Evolutionary conservation across 1,140 invertebrate species (phyloP), one percentile per base, ranked within the genome.

Genomic region (Helicorthomorpha holstii): DNA sequence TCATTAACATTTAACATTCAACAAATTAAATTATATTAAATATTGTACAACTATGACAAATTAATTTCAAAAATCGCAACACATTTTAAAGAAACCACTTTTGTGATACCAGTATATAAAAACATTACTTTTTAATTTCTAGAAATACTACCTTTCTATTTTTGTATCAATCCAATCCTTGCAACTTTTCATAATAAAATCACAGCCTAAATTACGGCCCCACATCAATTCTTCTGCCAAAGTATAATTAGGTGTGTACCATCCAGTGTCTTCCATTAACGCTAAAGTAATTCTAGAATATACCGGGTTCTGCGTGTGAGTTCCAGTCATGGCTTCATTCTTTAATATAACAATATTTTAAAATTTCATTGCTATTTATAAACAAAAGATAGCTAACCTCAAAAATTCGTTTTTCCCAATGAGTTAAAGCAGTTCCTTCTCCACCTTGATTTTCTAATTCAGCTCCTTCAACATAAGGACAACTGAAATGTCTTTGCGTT

Each of bases 301-400:
- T 0, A 96, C 87, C 0, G 93, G 92, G 71, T 96, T 94, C 69
- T 98, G 94, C 0, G 95, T 98, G 64, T 98, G 95, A 0, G 93
- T 98, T 1, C 94, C 95, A 0, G 95, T 98, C 95, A 99, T 99
- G 0, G 92, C 93, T 75, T 99, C 95, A 71, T 98, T 98, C 86
- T 94, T 7, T 34, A 34, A 34, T 7, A 34, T 34, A 7, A 7
- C 29, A 16, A 34, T 7, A 16, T 34, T 34, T 7, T 34, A 34
- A 34, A 34, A 34, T 34, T 34, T 34, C 29, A 16, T 7, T 7
- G 29, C 16, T 34, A 7, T 34, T 34, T 34, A 34, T 34, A 7
- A 7, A 16, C 7, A 34, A 34, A 7, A 34, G 7, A 16, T 34
- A 34, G 29, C 7, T 34, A 34, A 91, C 88, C 73, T 98, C 94